Percentiles rank a stretch among this genome's conserved stretches.
Evolutionary conservation across 2,888 invertebrate species (phyloP).

Genomic region (Galerucella nymphaeae): DNA sequence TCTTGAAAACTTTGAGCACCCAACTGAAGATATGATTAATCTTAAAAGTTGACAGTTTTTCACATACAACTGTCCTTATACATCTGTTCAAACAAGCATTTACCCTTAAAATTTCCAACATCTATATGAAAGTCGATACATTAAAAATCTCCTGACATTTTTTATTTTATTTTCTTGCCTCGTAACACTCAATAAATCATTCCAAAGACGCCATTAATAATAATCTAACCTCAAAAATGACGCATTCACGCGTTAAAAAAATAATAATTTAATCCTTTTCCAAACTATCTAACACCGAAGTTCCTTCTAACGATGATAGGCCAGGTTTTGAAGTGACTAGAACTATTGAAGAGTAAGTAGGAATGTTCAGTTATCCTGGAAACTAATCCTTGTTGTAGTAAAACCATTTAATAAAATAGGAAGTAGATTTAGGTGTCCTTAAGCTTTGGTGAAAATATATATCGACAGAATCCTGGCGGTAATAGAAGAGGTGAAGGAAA

Average conservation of each 20-base stretch:
- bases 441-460: too few species aligned
- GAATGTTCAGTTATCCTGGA: too few species aligned
- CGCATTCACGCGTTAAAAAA: constrained; percentile 32
- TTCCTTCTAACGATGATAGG: not conserved
- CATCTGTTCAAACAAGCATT: not conserved
- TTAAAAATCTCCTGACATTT: not conserved
- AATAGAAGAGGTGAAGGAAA: too few species aligned
- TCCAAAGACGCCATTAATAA: constrained; percentile 35
- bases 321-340: not conserved
- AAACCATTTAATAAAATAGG: too few species aligned
- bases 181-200: constrained; percentile 34
- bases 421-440: too few species aligned
- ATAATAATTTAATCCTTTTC: constrained; percentile 37
- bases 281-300: constrained; percentile 12
- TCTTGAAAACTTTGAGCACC: too few species aligned
- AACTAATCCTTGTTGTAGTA: too few species aligned
- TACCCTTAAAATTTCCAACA: not conserved
- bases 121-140: constrained; percentile 4
- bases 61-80: not conserved
- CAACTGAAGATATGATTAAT: too few species aligned
- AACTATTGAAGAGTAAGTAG: not conserved
- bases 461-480: too few species aligned
- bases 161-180: not conserved
- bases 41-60: too few species aligned
- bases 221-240: constrained; percentile 37